Evolutionary conservation across 2,797 vertebrate species (phyloP).

Genomic region (Carcharodon carcharias): DNA sequence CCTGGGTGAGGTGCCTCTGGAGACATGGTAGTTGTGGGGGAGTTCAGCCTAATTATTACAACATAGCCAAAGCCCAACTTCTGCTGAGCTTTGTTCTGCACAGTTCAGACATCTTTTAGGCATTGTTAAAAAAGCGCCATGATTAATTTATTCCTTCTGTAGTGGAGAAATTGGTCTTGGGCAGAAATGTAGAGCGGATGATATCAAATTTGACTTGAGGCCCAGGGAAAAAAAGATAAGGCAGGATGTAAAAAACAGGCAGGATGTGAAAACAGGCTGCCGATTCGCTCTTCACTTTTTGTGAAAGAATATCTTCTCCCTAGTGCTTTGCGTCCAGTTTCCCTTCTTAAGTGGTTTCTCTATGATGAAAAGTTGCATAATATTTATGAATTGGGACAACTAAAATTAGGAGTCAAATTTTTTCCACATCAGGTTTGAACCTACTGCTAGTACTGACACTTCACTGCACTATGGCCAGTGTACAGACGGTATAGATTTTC

Average conservation of each 20-base stretch:
- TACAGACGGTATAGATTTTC: conserved; percentile 10
- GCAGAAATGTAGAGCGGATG: too few species aligned
- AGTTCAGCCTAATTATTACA: not conserved
- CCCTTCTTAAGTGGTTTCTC: not conserved
- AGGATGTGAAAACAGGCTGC: too few species aligned
- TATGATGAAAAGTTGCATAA: not conserved
- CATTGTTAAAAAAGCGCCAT: not conserved
- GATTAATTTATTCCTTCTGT: not conserved
- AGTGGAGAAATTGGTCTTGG: not conserved
- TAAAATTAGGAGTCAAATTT: not conserved
- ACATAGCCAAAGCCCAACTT: not conserved
- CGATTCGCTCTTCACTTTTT: not conserved
- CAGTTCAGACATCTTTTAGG: not conserved
- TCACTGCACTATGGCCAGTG: not conserved
- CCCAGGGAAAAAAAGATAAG: not conserved
- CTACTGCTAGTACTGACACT: not conserved
- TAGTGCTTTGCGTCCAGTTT: not conserved
- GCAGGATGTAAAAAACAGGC: too few species aligned
- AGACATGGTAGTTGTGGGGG: not conserved
- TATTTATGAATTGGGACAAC: not conserved
- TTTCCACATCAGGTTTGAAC: not conserved
- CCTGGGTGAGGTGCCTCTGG: not conserved
- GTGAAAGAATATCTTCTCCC: not conserved
- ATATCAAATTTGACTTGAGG: not conserved
- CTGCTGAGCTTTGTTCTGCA: not conserved